A percentile compares a stretch with the other conserved stretches of the same genome.
These are phyloP conservation scores for Percopsis transmontana DNA, from an alignment of 2,113 vertebrate genomes.

Conservation along the genomic window DNA sequence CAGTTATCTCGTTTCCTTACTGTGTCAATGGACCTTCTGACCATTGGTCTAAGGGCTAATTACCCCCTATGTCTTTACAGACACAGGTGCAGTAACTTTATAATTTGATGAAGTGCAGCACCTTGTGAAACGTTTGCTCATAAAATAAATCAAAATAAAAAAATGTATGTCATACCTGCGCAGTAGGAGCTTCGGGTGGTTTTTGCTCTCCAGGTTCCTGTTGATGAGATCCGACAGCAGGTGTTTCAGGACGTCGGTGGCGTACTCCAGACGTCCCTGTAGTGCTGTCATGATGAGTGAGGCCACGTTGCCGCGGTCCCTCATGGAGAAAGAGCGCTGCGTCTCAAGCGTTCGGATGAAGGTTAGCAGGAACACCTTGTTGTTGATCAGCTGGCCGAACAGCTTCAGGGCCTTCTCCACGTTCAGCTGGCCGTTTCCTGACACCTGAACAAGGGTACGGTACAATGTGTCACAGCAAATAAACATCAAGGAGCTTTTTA, in stretches of 20 bases:
- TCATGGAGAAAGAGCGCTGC: constrained; percentile 98
- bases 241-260: constrained; percentile 96
- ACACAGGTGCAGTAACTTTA: too few species aligned
- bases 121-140: too few species aligned
- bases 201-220: constrained; percentile 98
- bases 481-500: constrained; percentile 1
- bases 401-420: constrained; percentile 98
- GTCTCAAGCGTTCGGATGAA: constrained; percentile 96
- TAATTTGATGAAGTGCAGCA: too few species aligned
- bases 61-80: too few species aligned
- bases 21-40: too few species aligned
- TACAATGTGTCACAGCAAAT: background rate
- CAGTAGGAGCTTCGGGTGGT: constrained; percentile 96
- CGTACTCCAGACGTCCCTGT: constrained; percentile 95
- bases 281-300: constrained; percentile 98
- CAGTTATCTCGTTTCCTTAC: too few species aligned
- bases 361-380: constrained; percentile 95
- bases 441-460: constrained; percentile 79
- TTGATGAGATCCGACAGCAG: constrained; percentile 96
- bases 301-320: constrained; percentile 95
- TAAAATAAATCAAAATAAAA: too few species aligned
- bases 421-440: constrained; percentile 91
- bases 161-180: constrained; percentile 80
- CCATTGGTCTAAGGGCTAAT: too few species aligned
- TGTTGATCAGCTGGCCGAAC: constrained; percentile 97